Percentiles rank a stretch among this genome's conserved stretches.
Conservation (phyloP, 2,797 vertebrate genomes). For the Telmatherina bonti region DNA sequence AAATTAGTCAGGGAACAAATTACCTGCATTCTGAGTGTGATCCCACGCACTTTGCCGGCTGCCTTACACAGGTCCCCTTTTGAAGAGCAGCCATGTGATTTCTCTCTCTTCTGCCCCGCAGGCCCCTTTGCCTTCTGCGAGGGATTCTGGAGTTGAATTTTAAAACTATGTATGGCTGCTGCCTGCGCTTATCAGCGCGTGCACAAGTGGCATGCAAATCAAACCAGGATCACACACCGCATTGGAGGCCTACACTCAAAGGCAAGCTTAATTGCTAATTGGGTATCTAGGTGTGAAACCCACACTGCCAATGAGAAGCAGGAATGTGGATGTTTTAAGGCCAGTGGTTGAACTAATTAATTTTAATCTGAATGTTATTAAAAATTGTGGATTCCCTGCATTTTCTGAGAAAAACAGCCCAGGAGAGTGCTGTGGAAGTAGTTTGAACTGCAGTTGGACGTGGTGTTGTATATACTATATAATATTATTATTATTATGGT, state of each 20-base stretch:
- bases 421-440: conserved; percentile 62
- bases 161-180: conserved; percentile 84
- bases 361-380: conserved; percentile 83
- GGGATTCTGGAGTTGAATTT: conserved; percentile 85
- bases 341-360: conserved; percentile 84
- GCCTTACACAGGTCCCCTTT: conserved; percentile 87
- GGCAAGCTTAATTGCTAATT: conserved; percentile 88
- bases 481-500: conserved; percentile 43
- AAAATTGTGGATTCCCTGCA: conserved; percentile 77
- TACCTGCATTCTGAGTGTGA: conserved; percentile 85
- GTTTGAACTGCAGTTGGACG: conserved; percentile 59
- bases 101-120: conserved; percentile 79
- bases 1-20: conserved; percentile 87
- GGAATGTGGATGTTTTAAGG: conserved; percentile 83
- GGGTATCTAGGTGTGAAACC: conserved; percentile 85
- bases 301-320: conserved; percentile 77
- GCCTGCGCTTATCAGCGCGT: conserved; percentile 84
- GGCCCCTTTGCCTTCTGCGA: conserved; percentile 81
- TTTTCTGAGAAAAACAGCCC: conserved; percentile 60
- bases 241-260: conserved; percentile 84
- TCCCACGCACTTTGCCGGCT: conserved; percentile 84
- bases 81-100: conserved; percentile 86
- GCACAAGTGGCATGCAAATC: conserved; percentile 87
- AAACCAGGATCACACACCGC: conserved; percentile 80
- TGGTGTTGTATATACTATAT: conserved; percentile 48